phyloP scores from a whole-genome alignment of 2,888 invertebrate genomes.

The Zaprionus lineosus region DNA sequence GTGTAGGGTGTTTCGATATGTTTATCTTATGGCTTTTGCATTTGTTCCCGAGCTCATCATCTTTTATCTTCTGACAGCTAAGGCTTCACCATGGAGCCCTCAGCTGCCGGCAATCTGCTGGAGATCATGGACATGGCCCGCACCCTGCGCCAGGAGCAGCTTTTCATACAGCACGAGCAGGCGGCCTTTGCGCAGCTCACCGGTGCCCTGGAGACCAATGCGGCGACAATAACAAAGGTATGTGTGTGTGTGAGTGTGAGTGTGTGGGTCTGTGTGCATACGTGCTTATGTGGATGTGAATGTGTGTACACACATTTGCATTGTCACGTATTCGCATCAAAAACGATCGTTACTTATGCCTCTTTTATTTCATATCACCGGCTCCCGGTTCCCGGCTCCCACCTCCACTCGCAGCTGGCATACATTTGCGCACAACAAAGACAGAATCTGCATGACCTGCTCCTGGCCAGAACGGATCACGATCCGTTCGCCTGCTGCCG shows the following conservation, averaged over 20 bases:
- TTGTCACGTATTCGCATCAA: slow-evolving; percentile 10
- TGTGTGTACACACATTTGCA: too few relatives aligned
- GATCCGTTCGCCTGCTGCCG: slow-evolving; percentile 91
- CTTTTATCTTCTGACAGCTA: slow-evolving; percentile 20
- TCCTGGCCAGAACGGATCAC: slow-evolving; percentile 89
- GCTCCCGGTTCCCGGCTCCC: neutral
- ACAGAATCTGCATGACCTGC: slow-evolving; percentile 89
- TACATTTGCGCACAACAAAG: slow-evolving; percentile 95
- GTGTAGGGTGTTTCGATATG: too few relatives aligned
- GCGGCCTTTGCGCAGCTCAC: slow-evolving; percentile 90
- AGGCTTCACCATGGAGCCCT: slow-evolving; percentile 78
- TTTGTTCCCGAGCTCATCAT: neutral
- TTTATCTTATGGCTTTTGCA: neutral
- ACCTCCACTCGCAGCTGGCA: slow-evolving; percentile 85
- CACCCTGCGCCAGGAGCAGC: slow-evolving; percentile 86
- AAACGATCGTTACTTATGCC: neutral
- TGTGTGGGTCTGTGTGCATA: too few relatives aligned
- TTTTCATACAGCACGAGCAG: slow-evolving; percentile 93
- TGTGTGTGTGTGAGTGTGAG: too few relatives aligned
- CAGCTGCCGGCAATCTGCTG: slow-evolving; percentile 81
- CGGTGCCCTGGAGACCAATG: slow-evolving; percentile 86
- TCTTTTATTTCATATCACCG: neutral
- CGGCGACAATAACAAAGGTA: slow-evolving; percentile 84
- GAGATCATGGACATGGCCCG: slow-evolving; percentile 83
- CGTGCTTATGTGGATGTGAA: too few relatives aligned